These are phyloP conservation scores for Paradoxurus hermaphroditus DNA, from an alignment of 2,113 vertebrate species.

Conservation along the genomic window DNA sequence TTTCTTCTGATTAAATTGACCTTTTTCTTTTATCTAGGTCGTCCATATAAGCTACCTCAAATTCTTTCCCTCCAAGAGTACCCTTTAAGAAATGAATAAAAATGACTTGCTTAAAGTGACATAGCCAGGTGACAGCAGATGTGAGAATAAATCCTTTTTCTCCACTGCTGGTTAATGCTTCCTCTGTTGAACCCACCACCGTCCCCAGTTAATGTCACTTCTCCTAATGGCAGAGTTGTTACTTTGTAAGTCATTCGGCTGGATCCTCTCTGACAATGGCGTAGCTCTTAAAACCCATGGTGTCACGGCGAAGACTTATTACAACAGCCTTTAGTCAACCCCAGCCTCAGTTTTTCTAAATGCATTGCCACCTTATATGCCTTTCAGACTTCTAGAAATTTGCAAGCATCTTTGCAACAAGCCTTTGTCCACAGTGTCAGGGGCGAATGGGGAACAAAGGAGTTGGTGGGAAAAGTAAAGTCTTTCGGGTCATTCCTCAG, in stretches of 20 bases:
- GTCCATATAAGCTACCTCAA: background rate
- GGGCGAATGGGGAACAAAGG: background rate
- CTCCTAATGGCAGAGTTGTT: background rate
- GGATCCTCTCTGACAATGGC: background rate
- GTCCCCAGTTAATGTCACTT: too few relatives aligned
- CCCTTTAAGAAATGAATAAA: background rate
- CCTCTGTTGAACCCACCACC: background rate
- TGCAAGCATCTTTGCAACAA: background rate
- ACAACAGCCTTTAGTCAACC: background rate
- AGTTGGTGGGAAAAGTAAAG: background rate
- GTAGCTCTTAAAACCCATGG: background rate
- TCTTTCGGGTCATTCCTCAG: background rate
- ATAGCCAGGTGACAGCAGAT: background rate
- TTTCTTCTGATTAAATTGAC: background rate
- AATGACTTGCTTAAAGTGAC: background rate
- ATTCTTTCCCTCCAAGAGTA: background rate
- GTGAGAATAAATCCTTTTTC: background rate
- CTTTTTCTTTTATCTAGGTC: background rate
- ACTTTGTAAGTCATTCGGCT: background rate
- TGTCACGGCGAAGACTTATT: background rate
- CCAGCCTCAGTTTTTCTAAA: background rate
- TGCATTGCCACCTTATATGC: background rate
- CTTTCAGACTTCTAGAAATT: background rate
- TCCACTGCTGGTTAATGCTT: background rate
- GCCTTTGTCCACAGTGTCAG: background rate